Percentiles rank a stretch among this genome's conserved stretches.
Evolutionary conservation across 2,113 vertebrate species (phyloP).

Genomic region (Rostratula benghalensis): DNA sequence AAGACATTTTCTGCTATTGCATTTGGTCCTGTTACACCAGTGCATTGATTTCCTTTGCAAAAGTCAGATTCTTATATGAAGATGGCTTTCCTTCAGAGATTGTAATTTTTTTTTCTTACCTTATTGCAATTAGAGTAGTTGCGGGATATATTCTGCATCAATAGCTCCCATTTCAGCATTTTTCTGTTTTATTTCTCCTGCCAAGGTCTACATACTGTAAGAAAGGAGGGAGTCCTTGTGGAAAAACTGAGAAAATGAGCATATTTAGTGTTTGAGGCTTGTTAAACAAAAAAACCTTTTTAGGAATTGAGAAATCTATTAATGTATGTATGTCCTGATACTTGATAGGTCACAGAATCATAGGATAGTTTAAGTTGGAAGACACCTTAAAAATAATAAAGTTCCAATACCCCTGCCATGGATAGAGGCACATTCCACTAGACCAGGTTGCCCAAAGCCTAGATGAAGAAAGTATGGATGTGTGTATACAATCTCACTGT

Average conservation of each 20-base stretch:
- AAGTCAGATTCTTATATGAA: not conserved
- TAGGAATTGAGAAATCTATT: not conserved
- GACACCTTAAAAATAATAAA: not conserved
- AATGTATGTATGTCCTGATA: not conserved
- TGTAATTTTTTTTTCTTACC: not conserved
- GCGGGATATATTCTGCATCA: not conserved
- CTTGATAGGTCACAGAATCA: not conserved
- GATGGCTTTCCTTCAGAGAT: slow-evolving; percentile 5
- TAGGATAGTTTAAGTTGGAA: not conserved
- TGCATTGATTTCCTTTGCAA: slow-evolving; percentile 14
- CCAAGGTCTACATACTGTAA: not conserved
- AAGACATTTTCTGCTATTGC: not conserved
- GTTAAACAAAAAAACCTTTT: not conserved
- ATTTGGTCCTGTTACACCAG: not conserved
- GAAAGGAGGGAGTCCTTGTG: not conserved
- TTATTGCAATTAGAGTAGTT: not conserved
- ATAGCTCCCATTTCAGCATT: not conserved
- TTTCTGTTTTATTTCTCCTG: not conserved
- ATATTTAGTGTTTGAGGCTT: not conserved
- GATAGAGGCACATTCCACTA: not conserved
- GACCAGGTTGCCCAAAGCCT: not conserved
- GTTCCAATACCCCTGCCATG: not conserved
- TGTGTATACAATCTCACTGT: not conserved
- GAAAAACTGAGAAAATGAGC: not conserved
- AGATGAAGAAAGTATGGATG: not conserved